phyloP scores from a whole-genome alignment of 2,888 invertebrate species.

The Encarsia formosa region DNA sequence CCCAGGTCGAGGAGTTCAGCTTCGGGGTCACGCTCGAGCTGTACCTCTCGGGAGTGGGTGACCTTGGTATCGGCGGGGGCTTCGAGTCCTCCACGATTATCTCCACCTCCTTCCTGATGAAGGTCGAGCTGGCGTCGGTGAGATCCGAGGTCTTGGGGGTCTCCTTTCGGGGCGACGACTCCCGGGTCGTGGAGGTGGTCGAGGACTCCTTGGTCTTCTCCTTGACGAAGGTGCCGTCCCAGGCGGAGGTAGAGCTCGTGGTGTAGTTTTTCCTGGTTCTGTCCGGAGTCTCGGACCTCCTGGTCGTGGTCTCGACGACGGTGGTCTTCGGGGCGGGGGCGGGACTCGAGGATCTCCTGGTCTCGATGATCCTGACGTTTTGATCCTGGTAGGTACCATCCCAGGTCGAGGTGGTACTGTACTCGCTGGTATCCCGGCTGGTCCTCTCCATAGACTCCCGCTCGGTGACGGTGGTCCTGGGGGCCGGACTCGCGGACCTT shows the following conservation, averaged over 20 bases:
- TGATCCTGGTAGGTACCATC: conserved; percentile 4
- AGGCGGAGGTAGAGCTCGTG: conserved; percentile 43
- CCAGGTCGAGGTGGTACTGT: not conserved
- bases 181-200: too few relatives aligned
- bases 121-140: not conserved
- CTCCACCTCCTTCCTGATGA: not conserved
- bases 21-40: not conserved
- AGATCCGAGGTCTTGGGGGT: too few relatives aligned
- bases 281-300: conserved; percentile 2
- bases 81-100: conserved; percentile 43
- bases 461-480: not conserved
- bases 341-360: not conserved
- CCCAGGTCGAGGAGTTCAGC: conserved; percentile 8
- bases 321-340: not conserved
- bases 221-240: conserved; percentile 57
- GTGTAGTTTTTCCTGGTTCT: not conserved
- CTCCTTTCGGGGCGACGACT: too few relatives aligned
- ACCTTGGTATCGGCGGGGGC: conserved; percentile 32
- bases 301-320: not conserved
- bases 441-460: too few relatives aligned
- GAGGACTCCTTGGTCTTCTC: conserved; percentile 2
- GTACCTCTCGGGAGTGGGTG: not conserved
- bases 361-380: not conserved
- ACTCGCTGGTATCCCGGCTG: not conserved
- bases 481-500: conserved; percentile 4